phyloP scores from a whole-genome alignment of 2,888 invertebrate genomes.

The Ormyrus pomaceus region DNA sequence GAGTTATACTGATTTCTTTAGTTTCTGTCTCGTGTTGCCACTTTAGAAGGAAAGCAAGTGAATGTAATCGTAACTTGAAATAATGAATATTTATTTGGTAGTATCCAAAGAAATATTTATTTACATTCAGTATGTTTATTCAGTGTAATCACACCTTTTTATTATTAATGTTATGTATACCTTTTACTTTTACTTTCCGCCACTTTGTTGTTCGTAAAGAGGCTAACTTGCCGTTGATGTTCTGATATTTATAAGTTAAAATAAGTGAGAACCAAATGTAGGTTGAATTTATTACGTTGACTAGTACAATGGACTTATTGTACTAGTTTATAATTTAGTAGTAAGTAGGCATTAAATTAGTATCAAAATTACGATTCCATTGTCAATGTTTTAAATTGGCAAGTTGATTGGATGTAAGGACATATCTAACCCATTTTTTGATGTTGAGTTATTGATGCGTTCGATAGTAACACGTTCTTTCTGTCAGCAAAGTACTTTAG shows the following conservation, averaged over 20 bases:
- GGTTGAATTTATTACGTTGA: background rate
- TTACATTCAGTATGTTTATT: conserved; percentile 19
- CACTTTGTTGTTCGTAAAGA: conserved; percentile 36
- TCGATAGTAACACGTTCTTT: too few relatives aligned
- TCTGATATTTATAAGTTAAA: conserved; percentile 17
- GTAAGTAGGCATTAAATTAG: background rate
- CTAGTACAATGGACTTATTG: conserved; percentile 20
- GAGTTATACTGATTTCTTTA: background rate
- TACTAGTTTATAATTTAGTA: background rate
- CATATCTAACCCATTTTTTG: too few relatives aligned
- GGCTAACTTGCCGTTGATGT: conserved; percentile 48
- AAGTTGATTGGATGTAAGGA: too few relatives aligned
- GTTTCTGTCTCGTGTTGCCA: background rate
- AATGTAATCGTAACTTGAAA: background rate
- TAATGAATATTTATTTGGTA: background rate
- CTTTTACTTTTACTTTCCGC: conserved; percentile 23
- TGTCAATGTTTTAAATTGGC: too few relatives aligned
- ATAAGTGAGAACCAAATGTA: background rate
- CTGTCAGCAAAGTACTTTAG: too few relatives aligned
- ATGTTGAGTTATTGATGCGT: too few relatives aligned
- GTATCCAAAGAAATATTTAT: conserved; percentile 1
- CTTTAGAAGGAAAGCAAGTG: background rate
- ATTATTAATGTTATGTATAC: conserved; percentile 34
- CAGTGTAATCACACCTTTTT: conserved; percentile 21
- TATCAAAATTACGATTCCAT: background rate